Base-by-base conservation (phyloP, 2,888 invertebrate genomes). In the Cerastis leucographa region DNA sequence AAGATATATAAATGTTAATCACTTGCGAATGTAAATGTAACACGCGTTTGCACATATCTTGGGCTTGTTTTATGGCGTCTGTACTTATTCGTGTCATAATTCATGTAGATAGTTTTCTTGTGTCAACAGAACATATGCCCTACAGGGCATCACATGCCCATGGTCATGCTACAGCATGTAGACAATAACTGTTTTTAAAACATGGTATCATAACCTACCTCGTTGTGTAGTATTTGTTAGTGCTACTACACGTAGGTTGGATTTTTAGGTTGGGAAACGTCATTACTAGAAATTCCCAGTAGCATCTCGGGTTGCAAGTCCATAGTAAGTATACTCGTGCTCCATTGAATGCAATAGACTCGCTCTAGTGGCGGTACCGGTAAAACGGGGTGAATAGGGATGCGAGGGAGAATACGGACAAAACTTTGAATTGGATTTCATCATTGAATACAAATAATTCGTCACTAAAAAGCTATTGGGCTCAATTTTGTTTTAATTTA, bases 1-100 rank as follows among this genome's bases (percentile, higher is more conserved):
- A 42, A 42, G 35, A 40, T 68, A n/a, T 54, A 56, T 68, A 25
- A 70, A 29, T 62, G 42, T 25, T 42, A 70, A 62, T 62, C 42
- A 42, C 42, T 14, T 17, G 29, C 42, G 7, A 19, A 19, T 42
- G 25, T 7, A 17, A 42, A 62, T 25, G 25, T 22, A 6, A 25
- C 42, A 56, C 54, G 11, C 51, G 19, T 25, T n/a, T 40, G 6
- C n/a, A 6, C 22, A n/a, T 40, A 14, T 12, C 61, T 5, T 69
- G 5, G 17, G 17, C 9, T 29, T 44, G 22, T 29, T 70, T 62
- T 44, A 44, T 17, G 42, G 22, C 25, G 22, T 64, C 2, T n/a
- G 42, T 42, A 22, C 1, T 25, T 25, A 59, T 25, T 61, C 14
- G 14, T 62, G 19, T 42, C 42, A 1, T 29, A 22, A 64, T 42